These are phyloP conservation scores for Anolis sagrei DNA, from an alignment of 2,113 vertebrate species.

Conservation along the genomic window DNA sequence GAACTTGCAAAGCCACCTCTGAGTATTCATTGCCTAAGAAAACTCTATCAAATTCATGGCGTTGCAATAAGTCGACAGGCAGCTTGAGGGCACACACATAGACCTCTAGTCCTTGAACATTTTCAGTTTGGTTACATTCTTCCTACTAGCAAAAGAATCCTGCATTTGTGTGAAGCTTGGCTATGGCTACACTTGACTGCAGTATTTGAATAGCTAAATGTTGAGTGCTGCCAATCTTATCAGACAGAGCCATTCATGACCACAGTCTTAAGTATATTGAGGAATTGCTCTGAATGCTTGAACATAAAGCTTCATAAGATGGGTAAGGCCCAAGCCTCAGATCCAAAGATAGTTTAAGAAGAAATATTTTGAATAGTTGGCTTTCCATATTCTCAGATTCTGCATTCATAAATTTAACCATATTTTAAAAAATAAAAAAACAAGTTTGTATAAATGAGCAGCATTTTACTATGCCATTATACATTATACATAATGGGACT, in stretches of 20 bases:
- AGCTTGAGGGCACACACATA: too few relatives aligned
- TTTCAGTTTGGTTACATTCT: background rate
- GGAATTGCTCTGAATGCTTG: background rate
- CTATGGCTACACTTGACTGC: background rate
- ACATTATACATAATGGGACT: too few relatives aligned
- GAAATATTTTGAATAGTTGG: background rate
- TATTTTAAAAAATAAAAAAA: too few relatives aligned
- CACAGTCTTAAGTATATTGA: background rate
- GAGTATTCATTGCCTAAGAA: too few relatives aligned
- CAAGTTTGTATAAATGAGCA: too few relatives aligned
- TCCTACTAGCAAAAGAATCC: conserved; percentile 2
- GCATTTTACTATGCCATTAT: too few relatives aligned
- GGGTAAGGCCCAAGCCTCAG: too few relatives aligned
- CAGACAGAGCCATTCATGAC: background rate
- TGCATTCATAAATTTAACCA: too few relatives aligned
- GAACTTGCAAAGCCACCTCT: too few relatives aligned
- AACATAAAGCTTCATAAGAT: background rate
- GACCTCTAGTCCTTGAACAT: background rate
- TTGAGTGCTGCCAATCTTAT: background rate
- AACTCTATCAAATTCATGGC: too few relatives aligned
- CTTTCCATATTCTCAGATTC: too few relatives aligned
- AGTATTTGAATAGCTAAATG: background rate
- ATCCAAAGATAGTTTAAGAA: background rate
- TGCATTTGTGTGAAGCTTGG: background rate
- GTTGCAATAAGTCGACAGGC: too few relatives aligned